Evolutionary conservation across 2,888 invertebrate genomes (phyloP).

Genomic region (Caradrina clavipalpis): DNA sequence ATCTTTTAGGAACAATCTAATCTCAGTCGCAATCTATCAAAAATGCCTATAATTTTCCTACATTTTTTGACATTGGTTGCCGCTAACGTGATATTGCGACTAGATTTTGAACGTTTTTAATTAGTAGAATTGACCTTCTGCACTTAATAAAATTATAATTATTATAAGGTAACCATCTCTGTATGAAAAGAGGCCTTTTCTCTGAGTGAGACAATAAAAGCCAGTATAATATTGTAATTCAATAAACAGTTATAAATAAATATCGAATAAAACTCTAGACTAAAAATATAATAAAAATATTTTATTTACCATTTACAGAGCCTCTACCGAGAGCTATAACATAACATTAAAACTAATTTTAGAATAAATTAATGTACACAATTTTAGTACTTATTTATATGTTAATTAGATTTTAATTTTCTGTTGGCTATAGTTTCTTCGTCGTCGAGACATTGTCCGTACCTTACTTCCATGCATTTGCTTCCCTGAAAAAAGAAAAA

Average conservation of each 20-base stretch:
- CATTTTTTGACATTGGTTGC: too few species aligned
- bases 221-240: too few species aligned
- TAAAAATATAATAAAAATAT: constrained; percentile 42
- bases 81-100: too few species aligned
- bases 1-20: too few species aligned
- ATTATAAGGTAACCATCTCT: too few species aligned
- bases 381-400: constrained; percentile 7
- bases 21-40: too few species aligned
- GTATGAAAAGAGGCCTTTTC: too few species aligned
- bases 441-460: constrained; percentile 91
- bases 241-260: neutral
- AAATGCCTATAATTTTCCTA: too few species aligned
- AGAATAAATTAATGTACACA: constrained; percentile 61
- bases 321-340: constrained; percentile 46
- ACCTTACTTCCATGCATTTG: constrained; percentile 91
- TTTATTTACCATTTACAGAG: constrained; percentile 64
- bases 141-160: too few species aligned
- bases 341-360: constrained; percentile 43
- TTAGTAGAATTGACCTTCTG: too few species aligned
- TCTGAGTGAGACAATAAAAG: too few species aligned
- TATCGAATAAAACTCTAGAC: constrained; percentile 17
- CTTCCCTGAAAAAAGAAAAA: constrained; percentile 88
- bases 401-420: constrained; percentile 76
- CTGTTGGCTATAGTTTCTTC: constrained; percentile 81
- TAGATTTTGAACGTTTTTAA: too few species aligned